Conservation (phyloP, 2,888 invertebrate genomes). For the Diploptera punctata region DNA sequence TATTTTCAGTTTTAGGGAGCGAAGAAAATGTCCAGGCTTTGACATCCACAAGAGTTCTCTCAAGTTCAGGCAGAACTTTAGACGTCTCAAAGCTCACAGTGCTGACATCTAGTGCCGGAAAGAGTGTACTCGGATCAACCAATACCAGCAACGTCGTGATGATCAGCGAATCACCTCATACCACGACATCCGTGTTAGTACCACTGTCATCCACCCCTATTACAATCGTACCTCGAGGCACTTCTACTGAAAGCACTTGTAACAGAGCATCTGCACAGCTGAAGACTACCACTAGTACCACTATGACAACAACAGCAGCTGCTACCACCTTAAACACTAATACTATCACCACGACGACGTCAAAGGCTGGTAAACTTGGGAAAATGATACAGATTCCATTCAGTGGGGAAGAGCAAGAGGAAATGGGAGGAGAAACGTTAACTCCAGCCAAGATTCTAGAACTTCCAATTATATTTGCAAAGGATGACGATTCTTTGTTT, state of each 20-base stretch:
- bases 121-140: conserved; percentile 45
- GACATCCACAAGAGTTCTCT: conserved; percentile 26
- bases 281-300: conserved; percentile 19
- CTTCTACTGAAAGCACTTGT: neutral
- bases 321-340: neutral
- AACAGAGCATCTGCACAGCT: neutral
- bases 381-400: neutral
- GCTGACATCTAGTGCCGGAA: conserved; percentile 39
- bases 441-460: conserved; percentile 49
- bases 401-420: neutral
- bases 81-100: conserved; percentile 47
- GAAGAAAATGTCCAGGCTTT: conserved; percentile 19
- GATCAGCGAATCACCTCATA: conserved; percentile 45
- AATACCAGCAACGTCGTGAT: conserved; percentile 48
- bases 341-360: neutral
- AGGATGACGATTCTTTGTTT: conserved; percentile 43
- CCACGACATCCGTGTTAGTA: conserved; percentile 30
- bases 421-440: conserved; percentile 33
- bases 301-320: conserved; percentile 24
- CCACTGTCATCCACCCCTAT: conserved; percentile 38
- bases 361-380: conserved; percentile 12
- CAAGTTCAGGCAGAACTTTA: conserved; percentile 45
- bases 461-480: conserved; percentile 50
- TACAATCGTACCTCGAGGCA: conserved; percentile 33
- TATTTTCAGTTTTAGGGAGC: conserved; percentile 30